These are phyloP conservation scores for Pilophorus perplexus DNA, from an alignment of 2,888 invertebrate species.

Conservation along the genomic window DNA sequence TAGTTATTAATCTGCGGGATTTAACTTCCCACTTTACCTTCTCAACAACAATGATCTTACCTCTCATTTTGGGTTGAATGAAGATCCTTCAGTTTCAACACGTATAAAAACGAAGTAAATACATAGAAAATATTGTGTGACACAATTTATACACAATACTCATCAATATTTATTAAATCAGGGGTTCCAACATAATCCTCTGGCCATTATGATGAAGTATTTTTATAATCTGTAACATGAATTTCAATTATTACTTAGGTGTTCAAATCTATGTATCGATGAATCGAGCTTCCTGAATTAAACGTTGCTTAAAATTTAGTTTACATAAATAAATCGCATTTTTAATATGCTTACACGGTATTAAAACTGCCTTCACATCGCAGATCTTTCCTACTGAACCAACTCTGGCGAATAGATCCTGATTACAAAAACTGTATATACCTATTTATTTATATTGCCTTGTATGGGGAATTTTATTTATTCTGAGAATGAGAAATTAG, in stretches of 20 bases:
- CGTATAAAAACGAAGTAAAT: background rate
- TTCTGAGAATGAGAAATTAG: background rate
- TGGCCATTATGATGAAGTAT: background rate
- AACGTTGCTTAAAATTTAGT: background rate
- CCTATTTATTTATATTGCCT: background rate
- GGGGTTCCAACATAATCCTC: too few relatives aligned
- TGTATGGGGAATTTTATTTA: background rate
- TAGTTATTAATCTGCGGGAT: too few relatives aligned
- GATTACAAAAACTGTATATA: conserved; percentile 5
- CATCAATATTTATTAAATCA: too few relatives aligned
- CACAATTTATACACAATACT: too few relatives aligned
- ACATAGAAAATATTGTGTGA: too few relatives aligned
- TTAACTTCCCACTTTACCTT: too few relatives aligned
- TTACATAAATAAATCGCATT: conserved; percentile 1
- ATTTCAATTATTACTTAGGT: background rate
- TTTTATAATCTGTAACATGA: conserved; percentile 1
- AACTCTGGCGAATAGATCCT: background rate
- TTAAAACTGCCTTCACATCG: conserved; percentile 26
- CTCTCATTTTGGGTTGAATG: conserved; percentile 19
- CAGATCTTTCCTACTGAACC: conserved; percentile 21
- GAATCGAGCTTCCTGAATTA: conserved; percentile 30
- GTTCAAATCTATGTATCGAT: conserved; percentile 8
- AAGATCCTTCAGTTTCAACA: conserved; percentile 4
- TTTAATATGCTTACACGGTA: conserved; percentile 30
- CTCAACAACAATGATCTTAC: too few relatives aligned